Evolutionary conservation across 35 echinoderm and acorn worm genomes (phyloP), one percentile per base, ranked within the genome.

Genomic region (Stichopus chloronotus): DNA sequence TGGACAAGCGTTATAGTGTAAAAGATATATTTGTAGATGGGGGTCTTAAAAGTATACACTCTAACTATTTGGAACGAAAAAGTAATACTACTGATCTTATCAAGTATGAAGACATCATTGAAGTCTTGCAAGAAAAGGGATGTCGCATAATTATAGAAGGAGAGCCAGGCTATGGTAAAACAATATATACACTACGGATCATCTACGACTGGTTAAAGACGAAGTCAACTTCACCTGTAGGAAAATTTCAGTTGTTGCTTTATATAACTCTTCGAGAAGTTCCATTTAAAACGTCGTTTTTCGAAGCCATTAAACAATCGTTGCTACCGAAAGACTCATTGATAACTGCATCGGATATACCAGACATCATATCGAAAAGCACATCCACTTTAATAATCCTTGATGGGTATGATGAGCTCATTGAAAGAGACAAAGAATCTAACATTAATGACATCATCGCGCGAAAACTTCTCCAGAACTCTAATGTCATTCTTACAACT

Each of bases 21-120:
- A 17, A 84, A 53, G 54, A 84, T 58, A 57, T 84, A 84, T 84
- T 84, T 57, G 81, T 84, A 9, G 81, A 84, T n/a, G 81, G 81
- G 9, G 55, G 55, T 8, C 54, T 84, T 4, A 84, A n/a, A 19
- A 58, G 56, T 4, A 58, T 19, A 11, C 56, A 25, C 7, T 8
- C 78, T 58, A 84, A 84, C 68, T 72, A 13, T 72, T 63, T 63
- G 16, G 60, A 63, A 11, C 60, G 60, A 11, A 63, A 63, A 8
- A 63, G 60, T 16, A 63, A 11, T 8, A 1, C 60, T 63, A 16
- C 9, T 8, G 9, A 8, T 63, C 60, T 8, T 63, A 63, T 63
- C 0, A 63, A 8, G 16, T 63, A 63, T 63, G 9, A 16, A 11
- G 60, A 63, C 16, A 63, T 72, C 9, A 19, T 14, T 72, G 14